These are phyloP conservation scores for Xanthia icteritia DNA, from an alignment of 2,888 invertebrate genomes.

Conservation along the genomic window DNA sequence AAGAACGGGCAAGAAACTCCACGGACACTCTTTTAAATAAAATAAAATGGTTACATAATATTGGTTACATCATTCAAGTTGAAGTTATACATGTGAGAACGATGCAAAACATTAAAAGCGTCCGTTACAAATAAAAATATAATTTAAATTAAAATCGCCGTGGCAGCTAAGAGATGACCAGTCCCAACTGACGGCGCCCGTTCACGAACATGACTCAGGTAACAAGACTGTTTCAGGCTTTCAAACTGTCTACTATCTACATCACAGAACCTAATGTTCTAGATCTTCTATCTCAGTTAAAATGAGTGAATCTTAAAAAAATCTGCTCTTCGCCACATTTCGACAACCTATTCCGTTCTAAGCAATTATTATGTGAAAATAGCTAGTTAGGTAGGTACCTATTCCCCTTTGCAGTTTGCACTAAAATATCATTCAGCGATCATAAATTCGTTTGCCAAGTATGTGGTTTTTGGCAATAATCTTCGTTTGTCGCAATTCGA, in stretches of 20 bases:
- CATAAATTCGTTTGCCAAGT: slow-evolving; percentile 21
- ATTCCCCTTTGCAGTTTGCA: not conserved
- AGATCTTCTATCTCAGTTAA: not conserved
- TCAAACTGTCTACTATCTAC: not conserved
- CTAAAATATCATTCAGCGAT: slow-evolving; percentile 7
- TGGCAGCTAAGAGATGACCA: too few species aligned
- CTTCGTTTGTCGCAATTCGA: not conserved
- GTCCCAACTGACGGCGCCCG: too few species aligned
- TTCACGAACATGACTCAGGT: too few species aligned
- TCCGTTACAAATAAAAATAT: too few species aligned
- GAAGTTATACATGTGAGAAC: too few species aligned
- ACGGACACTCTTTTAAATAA: too few species aligned
- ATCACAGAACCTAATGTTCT: not conserved
- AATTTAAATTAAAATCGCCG: too few species aligned
- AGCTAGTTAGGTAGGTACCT: not conserved
- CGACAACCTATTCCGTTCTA: not conserved
- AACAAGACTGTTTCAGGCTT: too few species aligned
- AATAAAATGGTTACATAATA: too few species aligned
- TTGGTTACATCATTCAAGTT: too few species aligned
- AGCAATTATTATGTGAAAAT: not conserved
- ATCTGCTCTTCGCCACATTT: not conserved
- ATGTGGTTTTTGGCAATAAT: slow-evolving; percentile 13
- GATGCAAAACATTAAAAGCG: too few species aligned
- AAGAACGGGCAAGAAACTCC: too few species aligned
- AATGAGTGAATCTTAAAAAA: not conserved